phyloP scores from a whole-genome alignment of 2,888 invertebrate genomes.

The Apamea epomidion region DNA sequence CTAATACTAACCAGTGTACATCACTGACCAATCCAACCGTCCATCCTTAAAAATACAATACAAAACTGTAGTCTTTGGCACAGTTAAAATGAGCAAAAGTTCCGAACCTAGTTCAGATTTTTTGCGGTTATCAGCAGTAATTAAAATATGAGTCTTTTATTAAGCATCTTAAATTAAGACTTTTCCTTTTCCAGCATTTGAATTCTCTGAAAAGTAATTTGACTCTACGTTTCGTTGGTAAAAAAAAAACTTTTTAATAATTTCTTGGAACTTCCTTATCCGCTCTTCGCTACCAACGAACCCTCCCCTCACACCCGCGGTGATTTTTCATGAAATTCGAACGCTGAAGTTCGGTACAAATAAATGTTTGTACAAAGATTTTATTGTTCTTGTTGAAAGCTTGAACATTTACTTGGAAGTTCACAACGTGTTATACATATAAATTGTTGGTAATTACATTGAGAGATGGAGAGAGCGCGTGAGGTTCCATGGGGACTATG shows the following conservation, averaged over 20 bases:
- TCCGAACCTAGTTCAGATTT: neutral
- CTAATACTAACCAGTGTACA: too few species aligned
- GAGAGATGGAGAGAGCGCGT: conserved; percentile 1
- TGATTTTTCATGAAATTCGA: conserved; percentile 33
- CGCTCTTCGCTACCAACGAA: neutral
- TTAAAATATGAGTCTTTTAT: neutral
- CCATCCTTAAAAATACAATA: neutral
- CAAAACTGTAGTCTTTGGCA: neutral
- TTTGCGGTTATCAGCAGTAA: neutral
- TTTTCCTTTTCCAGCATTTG: neutral
- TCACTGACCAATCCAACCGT: too few species aligned
- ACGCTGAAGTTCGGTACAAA: conserved; percentile 39
- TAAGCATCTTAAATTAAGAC: neutral
- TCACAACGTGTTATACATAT: conserved; percentile 32
- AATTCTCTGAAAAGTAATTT: neutral
- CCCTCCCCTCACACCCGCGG: neutral
- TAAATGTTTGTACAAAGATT: conserved; percentile 54
- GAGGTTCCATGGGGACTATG: conserved; percentile 12
- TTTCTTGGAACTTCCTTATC: neutral
- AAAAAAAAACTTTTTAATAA: neutral
- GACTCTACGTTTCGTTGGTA: neutral
- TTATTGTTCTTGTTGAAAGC: conserved; percentile 60
- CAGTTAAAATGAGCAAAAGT: neutral
- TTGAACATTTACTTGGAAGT: conserved; percentile 44
- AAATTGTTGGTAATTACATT: conserved; percentile 47